These are phyloP conservation scores for Leontocebus nigricollis DNA, from an alignment of 2,797 vertebrate genomes.

Conservation along the genomic window DNA sequence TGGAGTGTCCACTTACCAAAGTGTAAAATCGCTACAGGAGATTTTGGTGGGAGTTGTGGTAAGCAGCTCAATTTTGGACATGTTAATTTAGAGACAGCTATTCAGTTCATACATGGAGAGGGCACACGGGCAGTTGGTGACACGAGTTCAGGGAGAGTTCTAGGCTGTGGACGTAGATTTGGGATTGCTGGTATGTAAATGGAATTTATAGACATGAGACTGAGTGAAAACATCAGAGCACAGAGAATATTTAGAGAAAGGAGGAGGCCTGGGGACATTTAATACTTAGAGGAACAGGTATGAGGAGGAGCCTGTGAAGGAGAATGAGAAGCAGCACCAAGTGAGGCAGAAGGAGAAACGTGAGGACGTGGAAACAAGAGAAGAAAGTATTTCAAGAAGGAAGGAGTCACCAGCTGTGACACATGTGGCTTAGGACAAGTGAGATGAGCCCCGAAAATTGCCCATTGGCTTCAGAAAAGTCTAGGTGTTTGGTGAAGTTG, in stretches of 20 bases:
- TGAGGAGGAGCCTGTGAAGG: neutral
- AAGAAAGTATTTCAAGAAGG: neutral
- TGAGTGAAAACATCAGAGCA: neutral
- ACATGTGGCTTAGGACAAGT: fast-evolving
- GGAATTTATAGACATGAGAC: neutral
- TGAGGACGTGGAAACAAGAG: fast-evolving
- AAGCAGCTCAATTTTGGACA: neutral
- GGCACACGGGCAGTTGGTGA: neutral
- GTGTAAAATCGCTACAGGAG: neutral
- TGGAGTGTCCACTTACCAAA: neutral
- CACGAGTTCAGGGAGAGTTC: neutral
- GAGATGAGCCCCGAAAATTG: neutral
- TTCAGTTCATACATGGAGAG: neutral
- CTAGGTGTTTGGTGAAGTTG: neutral
- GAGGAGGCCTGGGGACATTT: neutral
- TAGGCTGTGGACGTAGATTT: neutral
- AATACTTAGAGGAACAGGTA: fast-evolving
- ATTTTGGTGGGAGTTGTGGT: neutral
- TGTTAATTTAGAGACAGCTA: neutral
- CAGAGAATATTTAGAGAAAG: neutral
- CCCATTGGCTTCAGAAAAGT: neutral
- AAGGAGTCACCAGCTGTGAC: too few species aligned
- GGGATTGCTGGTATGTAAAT: neutral
- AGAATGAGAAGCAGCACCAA: neutral
- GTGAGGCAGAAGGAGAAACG: neutral